phyloP scores from a whole-genome alignment of 64 coral and sea anemone species.

The Montipora cactus region DNA sequence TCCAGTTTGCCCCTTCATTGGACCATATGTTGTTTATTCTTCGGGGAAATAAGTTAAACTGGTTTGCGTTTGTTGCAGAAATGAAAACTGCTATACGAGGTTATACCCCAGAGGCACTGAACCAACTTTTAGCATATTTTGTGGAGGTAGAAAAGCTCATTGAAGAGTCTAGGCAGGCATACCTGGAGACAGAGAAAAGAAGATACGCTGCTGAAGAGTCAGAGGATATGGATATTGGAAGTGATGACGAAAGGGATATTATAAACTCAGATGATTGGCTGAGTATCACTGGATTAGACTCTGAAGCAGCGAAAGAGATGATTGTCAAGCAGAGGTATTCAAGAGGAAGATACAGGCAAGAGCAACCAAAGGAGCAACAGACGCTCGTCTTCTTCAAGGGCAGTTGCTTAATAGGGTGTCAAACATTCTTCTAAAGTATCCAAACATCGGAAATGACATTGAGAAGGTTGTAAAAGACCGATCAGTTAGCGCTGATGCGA shows the following conservation, averaged over 20 bases:
- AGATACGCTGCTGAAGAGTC: constrained; percentile 6
- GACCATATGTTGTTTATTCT: too few relatives aligned
- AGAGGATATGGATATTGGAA: constrained; percentile 23
- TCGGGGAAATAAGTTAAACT: too few relatives aligned
- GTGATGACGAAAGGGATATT: constrained; percentile 53
- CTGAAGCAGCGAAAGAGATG: constrained; percentile 66
- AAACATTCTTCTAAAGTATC: constrained; percentile 54
- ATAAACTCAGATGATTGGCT: constrained; percentile 59
- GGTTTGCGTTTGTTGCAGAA: too few relatives aligned
- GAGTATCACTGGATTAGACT: constrained; percentile 45
- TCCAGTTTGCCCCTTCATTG: too few relatives aligned
- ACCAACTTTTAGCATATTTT: neutral
- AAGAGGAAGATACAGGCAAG: constrained; percentile 19
- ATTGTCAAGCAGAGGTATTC: constrained; percentile 53
- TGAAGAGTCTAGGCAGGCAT: constrained; percentile 60
- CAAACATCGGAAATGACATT: constrained; percentile 48
- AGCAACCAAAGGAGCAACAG: constrained; percentile 20
- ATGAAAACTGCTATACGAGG: too few relatives aligned
- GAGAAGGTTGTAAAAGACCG: constrained; percentile 48
- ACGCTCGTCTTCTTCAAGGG: neutral
- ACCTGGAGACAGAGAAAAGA: constrained; percentile 33
- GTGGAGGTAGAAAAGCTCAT: constrained; percentile 50
- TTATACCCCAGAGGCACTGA: too few relatives aligned
- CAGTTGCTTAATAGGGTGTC: constrained; percentile 8
- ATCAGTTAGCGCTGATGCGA: constrained; percentile 39